Evolutionary conservation across 2,113 vertebrate species (phyloP).

Genomic region (Penelope pileata): DNA sequence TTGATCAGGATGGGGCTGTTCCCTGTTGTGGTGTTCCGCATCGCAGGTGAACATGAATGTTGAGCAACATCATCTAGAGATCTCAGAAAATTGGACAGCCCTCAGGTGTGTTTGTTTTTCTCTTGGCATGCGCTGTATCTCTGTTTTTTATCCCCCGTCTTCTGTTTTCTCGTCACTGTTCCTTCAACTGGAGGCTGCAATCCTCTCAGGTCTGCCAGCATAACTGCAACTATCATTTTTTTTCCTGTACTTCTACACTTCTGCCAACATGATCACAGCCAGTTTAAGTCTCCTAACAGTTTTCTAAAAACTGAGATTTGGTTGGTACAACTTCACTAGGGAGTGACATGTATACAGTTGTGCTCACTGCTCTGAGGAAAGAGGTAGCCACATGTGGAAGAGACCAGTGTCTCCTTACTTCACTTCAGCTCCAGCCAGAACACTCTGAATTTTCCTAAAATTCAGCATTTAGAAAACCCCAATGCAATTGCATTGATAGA

Average conservation of each 20-base stretch:
- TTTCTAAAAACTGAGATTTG: neutral
- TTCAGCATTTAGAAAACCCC: neutral
- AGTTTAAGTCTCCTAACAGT: neutral
- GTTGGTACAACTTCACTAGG: neutral
- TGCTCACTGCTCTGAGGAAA: neutral
- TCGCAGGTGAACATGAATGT: neutral
- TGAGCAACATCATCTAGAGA: neutral
- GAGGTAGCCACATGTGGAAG: neutral
- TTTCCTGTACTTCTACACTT: neutral
- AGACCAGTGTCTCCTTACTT: neutral
- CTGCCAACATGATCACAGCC: neutral
- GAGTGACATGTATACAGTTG: neutral
- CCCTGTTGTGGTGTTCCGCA: fast-evolving
- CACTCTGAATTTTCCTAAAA: neutral
- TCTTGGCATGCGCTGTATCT: neutral
- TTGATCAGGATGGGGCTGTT: neutral
- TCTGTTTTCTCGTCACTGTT: neutral
- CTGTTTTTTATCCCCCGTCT: neutral
- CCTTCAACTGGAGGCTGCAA: neutral
- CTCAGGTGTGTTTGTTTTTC: neutral
- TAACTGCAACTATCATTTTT: neutral
- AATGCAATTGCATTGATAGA: neutral
- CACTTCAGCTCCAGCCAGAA: neutral
- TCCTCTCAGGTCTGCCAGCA: neutral
- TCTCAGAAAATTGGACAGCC: neutral